Percentiles rank a stretch among this genome's conserved stretches.
Evolutionary conservation across 2,888 invertebrate species (phyloP).

Genomic region (Tortricodes alternella): DNA sequence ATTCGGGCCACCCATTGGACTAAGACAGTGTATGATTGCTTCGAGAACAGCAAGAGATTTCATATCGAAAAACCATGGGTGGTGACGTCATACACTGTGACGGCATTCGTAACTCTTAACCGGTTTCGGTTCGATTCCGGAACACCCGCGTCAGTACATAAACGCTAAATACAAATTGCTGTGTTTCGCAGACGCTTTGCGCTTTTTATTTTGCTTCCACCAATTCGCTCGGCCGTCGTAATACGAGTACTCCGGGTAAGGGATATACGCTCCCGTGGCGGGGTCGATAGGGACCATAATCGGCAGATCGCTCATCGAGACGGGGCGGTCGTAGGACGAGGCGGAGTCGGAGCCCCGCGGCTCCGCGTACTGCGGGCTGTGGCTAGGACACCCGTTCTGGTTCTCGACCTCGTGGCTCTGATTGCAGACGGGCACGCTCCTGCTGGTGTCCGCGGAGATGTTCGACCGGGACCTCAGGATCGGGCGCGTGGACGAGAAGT

Average conservation of each 20-base stretch:
- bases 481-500: constrained; percentile 66
- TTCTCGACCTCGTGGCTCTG: constrained; percentile 63
- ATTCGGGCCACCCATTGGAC: constrained; percentile 77
- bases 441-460: constrained; percentile 73
- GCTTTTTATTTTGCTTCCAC: constrained; percentile 56
- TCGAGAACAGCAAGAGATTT: constrained; percentile 44
- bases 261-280: constrained; percentile 64
- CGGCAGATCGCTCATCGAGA: constrained; percentile 70
- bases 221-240: constrained; percentile 59
- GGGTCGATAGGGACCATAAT: constrained; percentile 68
- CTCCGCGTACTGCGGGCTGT: constrained; percentile 72
- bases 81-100: constrained; percentile 69
- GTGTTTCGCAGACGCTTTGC: constrained; percentile 56
- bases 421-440: constrained; percentile 74
- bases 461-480: constrained; percentile 69
- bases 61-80: constrained; percentile 52
- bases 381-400: constrained; percentile 56
- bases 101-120: constrained; percentile 78
- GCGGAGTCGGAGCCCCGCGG: constrained; percentile 57
- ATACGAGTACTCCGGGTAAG: constrained; percentile 69
- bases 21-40: constrained; percentile 61
- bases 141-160: constrained; percentile 74
- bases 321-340: constrained; percentile 61
- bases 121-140: constrained; percentile 46
- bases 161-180: constrained; percentile 79